A percentile compares a stretch with the other conserved stretches of the same genome.
phyloP scores from a whole-genome alignment of 2,113 vertebrate genomes.

The Ailuropoda melanoleuca region DNA sequence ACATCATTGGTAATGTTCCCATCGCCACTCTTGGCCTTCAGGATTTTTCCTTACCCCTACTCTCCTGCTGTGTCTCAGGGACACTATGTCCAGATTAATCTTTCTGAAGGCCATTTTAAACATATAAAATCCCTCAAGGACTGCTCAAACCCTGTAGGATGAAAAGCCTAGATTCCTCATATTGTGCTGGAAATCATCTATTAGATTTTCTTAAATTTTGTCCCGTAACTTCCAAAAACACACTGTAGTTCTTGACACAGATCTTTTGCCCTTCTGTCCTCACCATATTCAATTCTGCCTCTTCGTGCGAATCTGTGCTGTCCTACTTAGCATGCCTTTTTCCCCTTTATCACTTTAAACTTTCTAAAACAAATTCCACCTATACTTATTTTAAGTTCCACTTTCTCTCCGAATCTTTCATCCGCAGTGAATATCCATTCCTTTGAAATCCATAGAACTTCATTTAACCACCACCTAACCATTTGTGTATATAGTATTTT shows the following conservation, averaged over 20 bases:
- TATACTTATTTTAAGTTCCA: not conserved
- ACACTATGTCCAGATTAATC: not conserved
- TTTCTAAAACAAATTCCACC: not conserved
- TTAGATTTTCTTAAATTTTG: slow-evolving; percentile 15
- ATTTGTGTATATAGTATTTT: not conserved
- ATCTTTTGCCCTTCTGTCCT: not conserved
- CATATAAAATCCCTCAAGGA: not conserved
- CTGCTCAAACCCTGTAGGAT: not conserved
- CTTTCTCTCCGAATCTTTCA: slow-evolving; percentile 7
- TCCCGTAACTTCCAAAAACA: not conserved
- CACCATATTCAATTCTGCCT: not conserved
- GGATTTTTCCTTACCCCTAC: not conserved
- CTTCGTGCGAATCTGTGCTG: slow-evolving; percentile 7
- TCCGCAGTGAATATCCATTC: not conserved
- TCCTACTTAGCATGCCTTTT: not conserved
- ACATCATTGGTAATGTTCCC: not conserved
- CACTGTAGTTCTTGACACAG: not conserved
- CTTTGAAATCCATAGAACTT: slow-evolving; percentile 14
- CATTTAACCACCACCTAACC: not conserved
- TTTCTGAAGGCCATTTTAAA: not conserved
- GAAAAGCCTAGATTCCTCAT: not conserved
- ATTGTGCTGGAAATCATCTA: not conserved
- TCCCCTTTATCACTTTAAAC: not conserved
- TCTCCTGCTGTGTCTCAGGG: not conserved
- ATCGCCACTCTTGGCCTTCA: not conserved